Conservation (phyloP, 2,113 vertebrate genomes). For the Acrocephalus arundinaceus region DNA sequence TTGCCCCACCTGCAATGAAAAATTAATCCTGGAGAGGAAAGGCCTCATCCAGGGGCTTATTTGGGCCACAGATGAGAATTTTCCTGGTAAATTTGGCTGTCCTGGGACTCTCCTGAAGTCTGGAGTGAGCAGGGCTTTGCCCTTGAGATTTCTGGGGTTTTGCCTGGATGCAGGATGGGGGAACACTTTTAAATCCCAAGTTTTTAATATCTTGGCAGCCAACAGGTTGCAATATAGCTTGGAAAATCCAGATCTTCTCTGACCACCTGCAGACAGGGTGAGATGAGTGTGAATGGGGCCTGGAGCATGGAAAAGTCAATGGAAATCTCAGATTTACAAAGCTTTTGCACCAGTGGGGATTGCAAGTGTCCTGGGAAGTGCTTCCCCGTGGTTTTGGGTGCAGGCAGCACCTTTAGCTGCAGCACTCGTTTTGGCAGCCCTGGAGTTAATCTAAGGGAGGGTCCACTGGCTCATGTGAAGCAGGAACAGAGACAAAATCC, state of each 20-base stretch:
- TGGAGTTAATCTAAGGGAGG: not conserved
- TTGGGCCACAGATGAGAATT: not conserved
- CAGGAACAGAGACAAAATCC: not conserved
- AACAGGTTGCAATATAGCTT: accelerated
- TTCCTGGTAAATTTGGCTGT: not conserved
- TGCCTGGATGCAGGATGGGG: not conserved
- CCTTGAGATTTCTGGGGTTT: not conserved
- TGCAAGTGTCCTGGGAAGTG: accelerated
- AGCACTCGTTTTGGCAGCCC: not conserved
- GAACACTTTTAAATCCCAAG: not conserved
- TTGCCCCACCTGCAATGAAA: not conserved
- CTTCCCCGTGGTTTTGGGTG: not conserved
- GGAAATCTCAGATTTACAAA: not conserved
- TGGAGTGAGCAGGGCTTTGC: not conserved
- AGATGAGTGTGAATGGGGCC: not conserved
- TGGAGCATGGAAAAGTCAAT: not conserved
- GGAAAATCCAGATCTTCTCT: not conserved
- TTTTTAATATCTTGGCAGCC: not conserved
- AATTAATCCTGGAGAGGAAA: not conserved
- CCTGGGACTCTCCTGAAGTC: not conserved
- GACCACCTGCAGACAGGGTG: too few species aligned
- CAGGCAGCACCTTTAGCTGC: not conserved
- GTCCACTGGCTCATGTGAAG: not conserved
- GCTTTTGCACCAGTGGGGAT: accelerated
- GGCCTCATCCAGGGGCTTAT: not conserved